These are phyloP conservation scores for Rhipidura dahli DNA, from an alignment of 2,113 vertebrate genomes.

Conservation along the genomic window DNA sequence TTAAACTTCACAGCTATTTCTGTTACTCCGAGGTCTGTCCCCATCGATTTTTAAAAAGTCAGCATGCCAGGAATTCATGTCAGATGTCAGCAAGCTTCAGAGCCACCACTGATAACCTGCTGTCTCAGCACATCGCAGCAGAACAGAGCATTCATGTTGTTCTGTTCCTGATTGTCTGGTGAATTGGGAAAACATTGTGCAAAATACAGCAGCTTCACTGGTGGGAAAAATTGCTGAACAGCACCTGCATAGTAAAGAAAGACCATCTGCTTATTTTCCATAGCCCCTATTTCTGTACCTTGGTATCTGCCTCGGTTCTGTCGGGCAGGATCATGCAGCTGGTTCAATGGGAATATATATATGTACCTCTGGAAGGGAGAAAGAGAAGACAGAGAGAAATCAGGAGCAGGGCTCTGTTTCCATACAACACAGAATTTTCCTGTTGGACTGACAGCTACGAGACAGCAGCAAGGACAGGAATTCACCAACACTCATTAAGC, in stretches of 20 bases:
- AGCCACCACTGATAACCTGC: constrained; percentile 66
- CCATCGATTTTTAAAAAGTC: constrained; percentile 69
- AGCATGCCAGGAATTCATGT: constrained; percentile 73
- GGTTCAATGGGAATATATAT: background rate
- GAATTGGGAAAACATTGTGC: constrained; percentile 71
- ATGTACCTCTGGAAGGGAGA: background rate
- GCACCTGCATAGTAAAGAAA: constrained; percentile 64
- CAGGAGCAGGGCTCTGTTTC: background rate
- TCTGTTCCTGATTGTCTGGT: constrained; percentile 69
- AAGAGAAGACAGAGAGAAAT: background rate
- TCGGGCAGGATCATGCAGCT: background rate
- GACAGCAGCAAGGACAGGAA: background rate
- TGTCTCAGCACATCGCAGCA: constrained; percentile 68
- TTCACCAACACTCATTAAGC: background rate
- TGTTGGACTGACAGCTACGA: background rate
- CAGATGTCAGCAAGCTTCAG: constrained; percentile 71
- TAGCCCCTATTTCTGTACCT: background rate
- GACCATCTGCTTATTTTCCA: constrained; percentile 65
- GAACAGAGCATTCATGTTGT: constrained; percentile 48
- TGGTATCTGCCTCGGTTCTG: background rate
- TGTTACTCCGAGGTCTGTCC: constrained; percentile 69
- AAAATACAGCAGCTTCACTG: constrained; percentile 61
- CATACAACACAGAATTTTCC: background rate
- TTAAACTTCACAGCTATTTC: constrained; percentile 72
- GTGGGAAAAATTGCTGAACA: constrained; percentile 65